These are phyloP conservation scores for Hyperoplus immaculatus DNA, from an alignment of 2,797 vertebrate species.

Conservation along the genomic window DNA sequence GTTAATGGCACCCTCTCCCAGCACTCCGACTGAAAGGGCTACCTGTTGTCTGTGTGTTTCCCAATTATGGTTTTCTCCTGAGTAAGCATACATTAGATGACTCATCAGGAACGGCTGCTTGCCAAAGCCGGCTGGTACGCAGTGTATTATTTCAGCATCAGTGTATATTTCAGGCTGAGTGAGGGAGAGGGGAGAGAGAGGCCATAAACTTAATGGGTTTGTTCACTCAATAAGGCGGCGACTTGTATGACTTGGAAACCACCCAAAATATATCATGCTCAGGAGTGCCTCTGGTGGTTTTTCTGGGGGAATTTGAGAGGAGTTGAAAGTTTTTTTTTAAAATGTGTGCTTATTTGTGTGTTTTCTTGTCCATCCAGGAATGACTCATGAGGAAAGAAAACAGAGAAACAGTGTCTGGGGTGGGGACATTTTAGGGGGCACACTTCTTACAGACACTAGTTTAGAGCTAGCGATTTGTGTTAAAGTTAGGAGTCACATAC, in stretches of 20 bases:
- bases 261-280: constrained; percentile 59
- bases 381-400: constrained; percentile 15
- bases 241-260: constrained; percentile 76
- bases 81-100: constrained; percentile 80
- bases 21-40: constrained; percentile 58
- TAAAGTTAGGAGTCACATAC: not conserved
- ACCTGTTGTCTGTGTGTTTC: constrained; percentile 72
- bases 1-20: constrained; percentile 39
- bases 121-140: constrained; percentile 63
- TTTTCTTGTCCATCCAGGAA: constrained; percentile 19
- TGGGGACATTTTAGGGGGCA: not conserved
- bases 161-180: constrained; percentile 72
- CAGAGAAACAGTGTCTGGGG: not conserved
- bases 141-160: constrained; percentile 78
- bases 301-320: constrained; percentile 50
- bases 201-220: constrained; percentile 76
- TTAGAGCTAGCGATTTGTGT: not conserved
- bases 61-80: constrained; percentile 73
- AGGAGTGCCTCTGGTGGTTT: constrained; percentile 37
- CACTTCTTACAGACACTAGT: not conserved
- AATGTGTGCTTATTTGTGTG: constrained; percentile 19
- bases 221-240: constrained; percentile 74
- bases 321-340: constrained; percentile 30
- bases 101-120: constrained; percentile 70
- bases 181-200: constrained; percentile 29